phyloP scores from a whole-genome alignment of 2,113 vertebrate species.

The Cairina moschata region DNA sequence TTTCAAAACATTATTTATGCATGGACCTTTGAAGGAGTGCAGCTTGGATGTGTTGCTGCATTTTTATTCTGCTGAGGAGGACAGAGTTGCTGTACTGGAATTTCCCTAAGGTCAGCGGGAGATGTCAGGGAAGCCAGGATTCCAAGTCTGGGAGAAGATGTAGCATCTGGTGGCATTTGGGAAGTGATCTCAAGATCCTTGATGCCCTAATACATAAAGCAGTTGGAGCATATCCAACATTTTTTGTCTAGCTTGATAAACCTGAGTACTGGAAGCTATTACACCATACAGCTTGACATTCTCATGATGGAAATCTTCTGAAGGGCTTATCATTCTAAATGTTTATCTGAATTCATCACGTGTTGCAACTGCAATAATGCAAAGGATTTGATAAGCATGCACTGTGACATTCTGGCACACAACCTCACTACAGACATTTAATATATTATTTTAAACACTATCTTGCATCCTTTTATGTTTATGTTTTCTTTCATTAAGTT shows the following conservation, averaged over 20 bases:
- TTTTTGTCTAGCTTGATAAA: slow-evolving; percentile 36
- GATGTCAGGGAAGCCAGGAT: neutral
- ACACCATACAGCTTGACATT: neutral
- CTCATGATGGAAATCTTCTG: neutral
- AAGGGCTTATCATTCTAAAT: neutral
- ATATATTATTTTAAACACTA: neutral
- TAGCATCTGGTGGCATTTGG: neutral
- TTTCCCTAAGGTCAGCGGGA: slow-evolving; percentile 12
- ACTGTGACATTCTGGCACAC: neutral
- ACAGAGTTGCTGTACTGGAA: neutral
- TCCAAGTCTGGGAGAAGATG: neutral
- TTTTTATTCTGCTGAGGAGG: slow-evolving; percentile 12
- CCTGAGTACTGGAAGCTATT: neutral
- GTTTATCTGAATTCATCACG: neutral
- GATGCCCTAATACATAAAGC: neutral
- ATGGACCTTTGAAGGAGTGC: neutral
- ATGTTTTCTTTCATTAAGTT: neutral
- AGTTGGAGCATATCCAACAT: neutral
- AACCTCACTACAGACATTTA: neutral
- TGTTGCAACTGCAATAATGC: neutral
- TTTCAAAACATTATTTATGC: neutral
- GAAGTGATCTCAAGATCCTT: neutral
- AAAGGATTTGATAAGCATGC: neutral
- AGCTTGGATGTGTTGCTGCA: neutral
- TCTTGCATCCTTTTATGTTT: neutral